phyloP scores from a whole-genome alignment of 2,888 invertebrate genomes.

The Ochropleura plecta region DNA sequence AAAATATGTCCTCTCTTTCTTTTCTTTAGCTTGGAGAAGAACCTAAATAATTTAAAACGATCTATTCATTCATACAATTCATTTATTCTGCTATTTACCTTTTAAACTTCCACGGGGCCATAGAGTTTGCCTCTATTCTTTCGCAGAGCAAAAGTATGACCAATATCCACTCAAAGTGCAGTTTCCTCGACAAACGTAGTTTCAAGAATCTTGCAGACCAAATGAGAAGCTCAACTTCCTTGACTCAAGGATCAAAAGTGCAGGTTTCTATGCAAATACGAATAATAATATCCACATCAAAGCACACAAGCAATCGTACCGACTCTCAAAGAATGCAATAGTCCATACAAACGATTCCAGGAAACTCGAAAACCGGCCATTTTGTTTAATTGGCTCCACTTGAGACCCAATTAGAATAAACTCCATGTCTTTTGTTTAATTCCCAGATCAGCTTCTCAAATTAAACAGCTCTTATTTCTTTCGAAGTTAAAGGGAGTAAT shows the following conservation, averaged over 20 bases:
- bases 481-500: conserved; percentile 53
- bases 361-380: conserved; percentile 10
- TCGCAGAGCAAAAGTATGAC: not conserved
- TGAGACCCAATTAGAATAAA: conserved; percentile 34
- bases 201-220: conserved; percentile 3
- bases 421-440: conserved; percentile 50
- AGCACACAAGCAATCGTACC: conserved; percentile 6
- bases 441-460: conserved; percentile 51
- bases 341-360: conserved; percentile 5
- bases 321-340: conserved; percentile 6
- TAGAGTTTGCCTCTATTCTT: conserved; percentile 2
- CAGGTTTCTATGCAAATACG: conserved; percentile 34
- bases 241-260: not conserved
- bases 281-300: conserved; percentile 27
- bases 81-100: not conserved
- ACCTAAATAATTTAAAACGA: too few relatives aligned
- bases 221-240: conserved; percentile 17
- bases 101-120: not conserved
- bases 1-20: too few relatives aligned
- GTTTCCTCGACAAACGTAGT: not conserved
- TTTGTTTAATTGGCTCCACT: conserved; percentile 48
- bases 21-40: too few relatives aligned
- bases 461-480: conserved; percentile 57
- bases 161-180: not conserved
- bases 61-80: too few relatives aligned